phyloP scores from a whole-genome alignment of 1,140 invertebrate species.

The Phthorimaea operculella region DNA sequence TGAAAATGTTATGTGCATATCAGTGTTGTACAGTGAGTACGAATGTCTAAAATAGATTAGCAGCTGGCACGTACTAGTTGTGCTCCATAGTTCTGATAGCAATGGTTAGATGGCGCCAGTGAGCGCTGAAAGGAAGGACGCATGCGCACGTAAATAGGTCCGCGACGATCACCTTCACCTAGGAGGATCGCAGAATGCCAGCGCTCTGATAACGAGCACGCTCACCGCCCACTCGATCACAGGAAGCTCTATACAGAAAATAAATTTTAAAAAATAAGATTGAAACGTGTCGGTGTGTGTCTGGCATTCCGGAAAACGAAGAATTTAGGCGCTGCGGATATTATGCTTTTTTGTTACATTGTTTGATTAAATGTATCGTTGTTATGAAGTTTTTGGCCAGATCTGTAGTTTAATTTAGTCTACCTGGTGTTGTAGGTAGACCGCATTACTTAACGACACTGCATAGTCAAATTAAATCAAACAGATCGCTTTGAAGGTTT shows the following conservation, averaged over 20 bases:
- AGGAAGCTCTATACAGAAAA: neutral
- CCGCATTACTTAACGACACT: no score
- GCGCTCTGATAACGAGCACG: slow-evolving; percentile 26
- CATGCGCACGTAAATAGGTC: slow-evolving; percentile 57
- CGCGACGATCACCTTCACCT: slow-evolving; percentile 61
- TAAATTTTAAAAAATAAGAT: neutral
- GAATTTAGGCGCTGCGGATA: no score
- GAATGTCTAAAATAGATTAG: slow-evolving; percentile 53
- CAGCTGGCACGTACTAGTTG: slow-evolving; percentile 32
- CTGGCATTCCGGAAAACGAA: no score
- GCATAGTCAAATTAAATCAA: no score
- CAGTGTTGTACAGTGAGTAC: slow-evolving; percentile 23
- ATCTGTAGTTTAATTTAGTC: no score
- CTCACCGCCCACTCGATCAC: slow-evolving; percentile 2
- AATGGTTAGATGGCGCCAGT: slow-evolving; percentile 56
- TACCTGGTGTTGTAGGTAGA: no score
- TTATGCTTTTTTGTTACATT: no score
- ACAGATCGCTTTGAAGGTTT: no score
- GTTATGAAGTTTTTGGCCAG: no score
- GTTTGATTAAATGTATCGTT: no score
- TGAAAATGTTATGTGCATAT: slow-evolving; percentile 1
- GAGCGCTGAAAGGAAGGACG: slow-evolving; percentile 21
- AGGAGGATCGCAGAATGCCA: slow-evolving; percentile 31
- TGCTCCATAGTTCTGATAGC: slow-evolving; percentile 34
- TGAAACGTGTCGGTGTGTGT: neutral